Evolutionary conservation across 2,113 vertebrate species (phyloP), one percentile per base, ranked within the genome.

Genomic region (Ailuropoda melanoleuca): DNA sequence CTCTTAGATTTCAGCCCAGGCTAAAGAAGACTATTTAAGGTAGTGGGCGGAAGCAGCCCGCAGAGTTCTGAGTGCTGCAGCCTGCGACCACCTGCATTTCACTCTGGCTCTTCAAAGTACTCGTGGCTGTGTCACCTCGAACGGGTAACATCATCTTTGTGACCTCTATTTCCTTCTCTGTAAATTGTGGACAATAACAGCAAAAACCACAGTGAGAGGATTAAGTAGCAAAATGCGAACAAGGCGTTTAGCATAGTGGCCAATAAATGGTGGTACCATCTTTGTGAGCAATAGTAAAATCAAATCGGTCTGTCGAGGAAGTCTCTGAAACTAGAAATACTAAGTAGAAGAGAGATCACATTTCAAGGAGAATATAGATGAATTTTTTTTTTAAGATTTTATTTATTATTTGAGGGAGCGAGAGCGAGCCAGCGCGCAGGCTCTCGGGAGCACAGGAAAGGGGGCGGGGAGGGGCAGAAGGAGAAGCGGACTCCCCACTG

Each of bases 1-100:
- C 13, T 43, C 53, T 62, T 15, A 78, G 64, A 19, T 70, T 60
- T 96, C 74, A 87, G 18, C 43, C 62, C 66, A 37, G 6, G 2
- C 9, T 53, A 24, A 12, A 77, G n/a, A 90, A 46, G 66, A 48
- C 39, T 55, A 15, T 31, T 81, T 23, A 74, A 39, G 26, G 50
- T 12, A 37, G 17, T 46, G n/a, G 29, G 13, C 8, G 4, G 50
- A 55, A 24, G 8, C 19, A 34, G 7, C 0, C 0, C 46, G 24
- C 48, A 60, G 50, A 46, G 9, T 19, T 3, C 5, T 24, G 17
- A 58, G 46, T 21, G 8, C 55, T 58, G 23, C 37, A 23, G 48
- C 62, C 12, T 17, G 0, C 50, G 14, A n/a, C 19, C 43, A 23
- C 6, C 18, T n/a, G 34, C 14, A 6, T 18, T 46, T 90, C 46